Evolutionary conservation across 92 coral and sea anemone genomes (phyloP), one percentile per base, ranked within the genome.

Genomic region (Montipora capitata): DNA sequence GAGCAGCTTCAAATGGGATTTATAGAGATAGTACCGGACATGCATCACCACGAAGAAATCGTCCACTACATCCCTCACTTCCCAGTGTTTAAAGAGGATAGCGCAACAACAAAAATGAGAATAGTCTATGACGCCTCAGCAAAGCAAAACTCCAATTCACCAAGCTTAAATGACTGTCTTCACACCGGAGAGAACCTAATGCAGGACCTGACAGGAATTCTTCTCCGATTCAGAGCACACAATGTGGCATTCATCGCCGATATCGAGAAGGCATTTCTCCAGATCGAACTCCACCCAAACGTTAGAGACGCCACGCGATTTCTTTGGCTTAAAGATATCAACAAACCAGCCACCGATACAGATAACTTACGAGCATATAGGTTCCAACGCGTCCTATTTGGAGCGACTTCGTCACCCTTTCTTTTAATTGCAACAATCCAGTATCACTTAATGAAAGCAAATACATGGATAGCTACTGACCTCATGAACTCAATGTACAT

Each of bases 401-500:
- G 90, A 63, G 90, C 90, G 41, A 72, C 90, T n/a, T 71, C 90
- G 2, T 85, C 90, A 20, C 84, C 83, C 2, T 85, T 85, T 71
- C 64, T 86, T 40, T 57, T 86, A 61, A 63, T 52, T 52, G 90
- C 90, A 17, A 86, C 84, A 11, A n/a, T 76, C 40, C 84, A 76
- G 54, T 68, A 86, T 67, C 90, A 76, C 80, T 17, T 70, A 17
- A 16, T 40, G 20, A 43, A 35, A 1, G 15, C 43, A 69, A 45
- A 68, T 49, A 38, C 42, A 44, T 81, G 78, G 70, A 54, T 88
- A 41, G 52, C 92, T 11, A 66, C 81, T 17, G 89, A 83, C 72
- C 88, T 76, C 48, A 13, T 51, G 63, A 39, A 82, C 54, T 2
- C 79, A 12, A 78, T 89, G 61, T 89, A 82, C 14, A 89, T 89